Percentiles rank a stretch among this genome's conserved stretches.
phyloP scores from a whole-genome alignment of 2,797 vertebrate genomes.

The Myotis pilosus region DNA sequence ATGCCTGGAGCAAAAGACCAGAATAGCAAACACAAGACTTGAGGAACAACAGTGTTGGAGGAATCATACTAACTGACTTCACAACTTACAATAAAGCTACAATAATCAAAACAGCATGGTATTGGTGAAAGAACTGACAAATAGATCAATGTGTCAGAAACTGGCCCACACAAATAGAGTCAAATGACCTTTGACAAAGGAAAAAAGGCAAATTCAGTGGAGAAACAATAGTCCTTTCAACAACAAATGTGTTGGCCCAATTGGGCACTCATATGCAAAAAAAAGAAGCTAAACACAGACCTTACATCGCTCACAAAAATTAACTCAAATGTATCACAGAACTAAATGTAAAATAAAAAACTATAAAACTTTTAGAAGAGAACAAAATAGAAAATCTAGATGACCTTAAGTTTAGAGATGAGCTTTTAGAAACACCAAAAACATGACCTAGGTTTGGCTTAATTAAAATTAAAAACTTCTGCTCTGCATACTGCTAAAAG shows the following conservation, averaged over 20 bases:
- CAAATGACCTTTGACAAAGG: not conserved
- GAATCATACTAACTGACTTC: not conserved
- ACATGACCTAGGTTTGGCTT: not conserved
- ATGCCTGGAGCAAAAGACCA: not conserved
- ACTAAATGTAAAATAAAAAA: not conserved
- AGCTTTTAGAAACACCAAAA: constrained; percentile 3
- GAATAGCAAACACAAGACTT: not conserved
- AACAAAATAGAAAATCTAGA: not conserved
- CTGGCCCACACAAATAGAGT: not conserved
- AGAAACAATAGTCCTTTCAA: constrained; percentile 3
- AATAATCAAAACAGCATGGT: not conserved
- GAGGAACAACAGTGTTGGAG: not conserved
- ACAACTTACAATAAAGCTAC: constrained; percentile 8
- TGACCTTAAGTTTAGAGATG: not conserved
- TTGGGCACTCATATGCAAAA: not conserved
- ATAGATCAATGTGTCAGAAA: not conserved
- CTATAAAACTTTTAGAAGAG: not conserved
- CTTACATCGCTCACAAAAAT: constrained; percentile 7
- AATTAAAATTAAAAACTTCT: constrained; percentile 10
- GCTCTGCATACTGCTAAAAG: not conserved
- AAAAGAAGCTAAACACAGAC: not conserved
- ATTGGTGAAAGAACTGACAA: not conserved
- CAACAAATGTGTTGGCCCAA: not conserved
- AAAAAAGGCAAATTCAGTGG: not conserved
- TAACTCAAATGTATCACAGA: not conserved